phyloP scores from a whole-genome alignment of 2,888 invertebrate genomes.

The Drosophila vallismaia region DNA sequence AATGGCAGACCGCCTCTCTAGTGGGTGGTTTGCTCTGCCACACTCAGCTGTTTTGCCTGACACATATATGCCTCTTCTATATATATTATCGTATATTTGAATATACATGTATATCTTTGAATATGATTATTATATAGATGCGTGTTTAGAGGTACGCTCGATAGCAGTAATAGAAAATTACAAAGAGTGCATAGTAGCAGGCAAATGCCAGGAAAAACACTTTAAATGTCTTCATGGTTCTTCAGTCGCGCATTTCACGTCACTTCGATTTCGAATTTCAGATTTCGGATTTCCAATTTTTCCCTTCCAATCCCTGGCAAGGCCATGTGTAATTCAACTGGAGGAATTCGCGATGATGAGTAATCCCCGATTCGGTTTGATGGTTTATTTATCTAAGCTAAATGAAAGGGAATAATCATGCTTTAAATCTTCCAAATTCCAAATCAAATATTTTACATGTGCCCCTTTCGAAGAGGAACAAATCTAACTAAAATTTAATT shows the following conservation, averaged over 20 bases:
- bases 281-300: too few species aligned
- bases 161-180: conserved; percentile 78
- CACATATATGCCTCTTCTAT: not conserved
- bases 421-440: not conserved
- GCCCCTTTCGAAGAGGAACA: not conserved
- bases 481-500: not conserved
- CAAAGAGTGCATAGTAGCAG: conserved; percentile 74
- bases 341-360: conserved; percentile 35
- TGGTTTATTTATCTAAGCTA: conserved; percentile 15
- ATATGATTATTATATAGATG: conserved; percentile 1
- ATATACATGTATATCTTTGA: not conserved
- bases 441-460: not conserved
- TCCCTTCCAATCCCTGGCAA: conserved; percentile 5
- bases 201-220: conserved; percentile 68
- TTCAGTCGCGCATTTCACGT: conserved; percentile 1
- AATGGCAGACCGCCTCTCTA: conserved; percentile 62
- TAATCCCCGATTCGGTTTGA: conserved; percentile 21
- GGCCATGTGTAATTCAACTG: conserved; percentile 63
- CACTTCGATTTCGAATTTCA: conserved; percentile 24
- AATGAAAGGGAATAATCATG: conserved; percentile 15
- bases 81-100: not conserved
- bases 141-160: conserved; percentile 60
- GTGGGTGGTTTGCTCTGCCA: conserved; percentile 49
- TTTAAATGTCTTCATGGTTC: conserved; percentile 59
- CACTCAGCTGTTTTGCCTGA: conserved; percentile 66